Conservation (phyloP, 2,888 invertebrate genomes). For the Chironomus tentans region DNA sequence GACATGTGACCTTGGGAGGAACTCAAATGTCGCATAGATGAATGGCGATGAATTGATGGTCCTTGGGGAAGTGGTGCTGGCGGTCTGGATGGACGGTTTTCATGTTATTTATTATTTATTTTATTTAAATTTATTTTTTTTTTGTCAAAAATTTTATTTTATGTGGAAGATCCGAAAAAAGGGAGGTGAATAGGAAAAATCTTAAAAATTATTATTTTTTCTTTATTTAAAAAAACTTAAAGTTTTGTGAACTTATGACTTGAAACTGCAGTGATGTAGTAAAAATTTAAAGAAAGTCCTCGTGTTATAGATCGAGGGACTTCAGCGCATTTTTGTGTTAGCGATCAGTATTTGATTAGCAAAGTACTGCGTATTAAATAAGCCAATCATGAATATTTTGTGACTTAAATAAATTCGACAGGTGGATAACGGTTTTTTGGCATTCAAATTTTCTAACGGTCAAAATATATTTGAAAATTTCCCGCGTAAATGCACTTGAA, state of each 20-base stretch:
- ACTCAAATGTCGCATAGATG: slow-evolving; percentile 37
- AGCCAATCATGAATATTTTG: too few species aligned
- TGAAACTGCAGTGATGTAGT: slow-evolving; percentile 20
- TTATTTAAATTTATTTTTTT: slow-evolving; percentile 29
- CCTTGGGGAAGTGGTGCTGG: slow-evolving; percentile 42
- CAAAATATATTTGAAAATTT: too few species aligned
- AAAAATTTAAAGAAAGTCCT: neutral
- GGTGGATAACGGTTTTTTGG: too few species aligned
- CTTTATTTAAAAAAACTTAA: neutral
- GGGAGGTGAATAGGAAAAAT: too few species aligned
- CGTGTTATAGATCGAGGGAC: too few species aligned
- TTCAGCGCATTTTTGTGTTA: too few species aligned
- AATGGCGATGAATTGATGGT: slow-evolving; percentile 41
- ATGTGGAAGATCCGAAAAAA: neutral
- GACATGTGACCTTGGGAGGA: slow-evolving; percentile 34
- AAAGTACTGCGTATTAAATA: too few species aligned
- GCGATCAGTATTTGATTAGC: too few species aligned
- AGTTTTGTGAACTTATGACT: neutral
- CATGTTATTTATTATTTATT: slow-evolving; percentile 29
- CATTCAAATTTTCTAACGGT: too few species aligned
- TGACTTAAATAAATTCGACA: too few species aligned
- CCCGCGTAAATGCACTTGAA: too few species aligned
- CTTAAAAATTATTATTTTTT: too few species aligned
- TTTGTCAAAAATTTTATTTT: slow-evolving; percentile 26
- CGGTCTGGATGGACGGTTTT: slow-evolving; percentile 34